These are phyloP conservation scores for Philantomba maxwellii DNA, from an alignment of 2,113 vertebrate species.

Conservation along the genomic window DNA sequence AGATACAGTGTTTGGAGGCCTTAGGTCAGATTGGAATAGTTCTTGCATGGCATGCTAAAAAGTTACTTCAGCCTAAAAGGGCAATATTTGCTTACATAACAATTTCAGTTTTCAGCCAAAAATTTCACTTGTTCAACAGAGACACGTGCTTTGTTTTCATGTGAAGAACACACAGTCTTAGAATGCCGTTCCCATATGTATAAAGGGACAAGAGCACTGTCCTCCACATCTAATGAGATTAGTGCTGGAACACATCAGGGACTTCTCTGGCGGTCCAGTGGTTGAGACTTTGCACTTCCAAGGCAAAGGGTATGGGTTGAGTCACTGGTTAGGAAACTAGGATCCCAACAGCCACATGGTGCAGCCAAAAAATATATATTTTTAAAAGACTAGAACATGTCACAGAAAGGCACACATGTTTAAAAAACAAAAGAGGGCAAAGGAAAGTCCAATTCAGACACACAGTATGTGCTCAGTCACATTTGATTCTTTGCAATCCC, in stretches of 20 bases:
- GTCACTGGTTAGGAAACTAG: background rate
- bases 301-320: background rate
- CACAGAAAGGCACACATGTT: background rate
- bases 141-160: background rate
- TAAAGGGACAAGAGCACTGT: background rate
- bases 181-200: background rate
- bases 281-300: background rate
- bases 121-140: background rate
- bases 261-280: background rate
- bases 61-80: background rate
- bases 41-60: background rate
- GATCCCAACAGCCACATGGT: background rate
- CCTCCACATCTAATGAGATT: background rate
- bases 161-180: background rate
- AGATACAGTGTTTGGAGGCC: background rate
- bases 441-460: background rate
- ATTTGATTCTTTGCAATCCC: background rate
- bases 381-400: background rate
- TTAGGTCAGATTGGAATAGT: background rate
- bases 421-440: background rate
- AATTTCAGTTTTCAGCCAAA: background rate
- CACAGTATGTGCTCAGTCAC: background rate
- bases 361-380: background rate
- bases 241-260: background rate
- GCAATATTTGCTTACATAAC: background rate